These are phyloP conservation scores for Thymelicus acteon DNA, from an alignment of 2,888 invertebrate species.

Conservation along the genomic window DNA sequence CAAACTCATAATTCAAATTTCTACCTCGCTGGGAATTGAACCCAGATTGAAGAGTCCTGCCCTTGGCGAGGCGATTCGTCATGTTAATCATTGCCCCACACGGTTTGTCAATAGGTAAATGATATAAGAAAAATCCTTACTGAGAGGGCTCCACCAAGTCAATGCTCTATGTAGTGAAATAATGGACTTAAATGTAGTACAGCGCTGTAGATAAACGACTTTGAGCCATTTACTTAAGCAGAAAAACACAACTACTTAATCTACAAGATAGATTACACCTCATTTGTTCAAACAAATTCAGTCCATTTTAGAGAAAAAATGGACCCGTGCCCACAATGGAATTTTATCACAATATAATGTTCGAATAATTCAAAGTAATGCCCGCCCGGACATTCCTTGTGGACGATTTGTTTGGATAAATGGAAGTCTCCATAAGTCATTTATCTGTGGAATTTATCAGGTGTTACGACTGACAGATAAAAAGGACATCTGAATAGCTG, in stretches of 20 bases:
- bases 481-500: not conserved
- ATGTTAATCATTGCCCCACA: no score
- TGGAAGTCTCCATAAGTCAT: slow-evolving; percentile 11
- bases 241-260: not conserved
- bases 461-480: not conserved
- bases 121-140: no score
- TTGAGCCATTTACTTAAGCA: not conserved
- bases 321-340: not conserved
- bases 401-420: slow-evolving; percentile 5
- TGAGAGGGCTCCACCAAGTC: no score
- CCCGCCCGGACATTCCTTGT: not conserved
- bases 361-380: slow-evolving; percentile 4
- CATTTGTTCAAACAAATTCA: slow-evolving; percentile 5
- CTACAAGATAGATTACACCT: not conserved
- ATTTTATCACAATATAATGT: slow-evolving; percentile 1
- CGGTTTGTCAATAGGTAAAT: no score
- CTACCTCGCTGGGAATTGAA: no score
- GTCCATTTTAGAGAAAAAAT: not conserved
- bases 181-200: no score
- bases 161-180: no score
- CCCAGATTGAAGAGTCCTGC: no score
- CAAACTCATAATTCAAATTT: no score
- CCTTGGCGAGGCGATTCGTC: no score
- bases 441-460: not conserved
- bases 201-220: no score